Conservation (phyloP, 2,797 vertebrate species). For the Pipistrellus pygmaeus region DNA sequence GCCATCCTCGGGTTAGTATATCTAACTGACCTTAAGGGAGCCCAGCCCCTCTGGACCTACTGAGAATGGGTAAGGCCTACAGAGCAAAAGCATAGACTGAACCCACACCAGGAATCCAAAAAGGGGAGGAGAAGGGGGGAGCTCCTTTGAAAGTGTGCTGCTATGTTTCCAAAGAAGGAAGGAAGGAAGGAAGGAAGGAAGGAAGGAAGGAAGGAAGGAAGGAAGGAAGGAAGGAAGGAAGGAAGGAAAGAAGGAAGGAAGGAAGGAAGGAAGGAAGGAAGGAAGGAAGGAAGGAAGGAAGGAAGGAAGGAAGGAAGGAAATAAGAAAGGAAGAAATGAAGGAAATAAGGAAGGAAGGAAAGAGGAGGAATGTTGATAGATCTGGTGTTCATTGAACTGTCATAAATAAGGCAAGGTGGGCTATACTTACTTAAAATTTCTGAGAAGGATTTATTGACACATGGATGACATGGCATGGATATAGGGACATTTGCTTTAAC, state of each 20-base stretch:
- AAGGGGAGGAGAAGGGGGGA: no score
- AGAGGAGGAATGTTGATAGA: no score
- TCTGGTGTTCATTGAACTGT: background rate
- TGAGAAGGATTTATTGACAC: background rate
- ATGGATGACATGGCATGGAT: background rate
- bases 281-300: fast-evolving
- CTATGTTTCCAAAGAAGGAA: background rate
- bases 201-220: fast-evolving
- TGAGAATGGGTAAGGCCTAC: background rate
- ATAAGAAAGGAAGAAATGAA: fast-evolving
- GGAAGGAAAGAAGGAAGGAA: no score
- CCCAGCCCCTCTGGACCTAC: background rate
- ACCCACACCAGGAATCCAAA: background rate
- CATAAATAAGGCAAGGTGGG: background rate
- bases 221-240: background rate
- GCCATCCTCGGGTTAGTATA: background rate
- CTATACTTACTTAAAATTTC: background rate
- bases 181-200: background rate
- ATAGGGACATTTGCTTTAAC: background rate
- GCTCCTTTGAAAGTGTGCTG: background rate
- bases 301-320: background rate
- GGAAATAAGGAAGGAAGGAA: fast-evolving
- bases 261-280: background rate
- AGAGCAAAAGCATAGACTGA: background rate
- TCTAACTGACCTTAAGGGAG: background rate